Percentiles rank a stretch among this genome's conserved stretches.
Conservation (phyloP, 2,113 vertebrate species). For the Mormyrus iriodes region DNA sequence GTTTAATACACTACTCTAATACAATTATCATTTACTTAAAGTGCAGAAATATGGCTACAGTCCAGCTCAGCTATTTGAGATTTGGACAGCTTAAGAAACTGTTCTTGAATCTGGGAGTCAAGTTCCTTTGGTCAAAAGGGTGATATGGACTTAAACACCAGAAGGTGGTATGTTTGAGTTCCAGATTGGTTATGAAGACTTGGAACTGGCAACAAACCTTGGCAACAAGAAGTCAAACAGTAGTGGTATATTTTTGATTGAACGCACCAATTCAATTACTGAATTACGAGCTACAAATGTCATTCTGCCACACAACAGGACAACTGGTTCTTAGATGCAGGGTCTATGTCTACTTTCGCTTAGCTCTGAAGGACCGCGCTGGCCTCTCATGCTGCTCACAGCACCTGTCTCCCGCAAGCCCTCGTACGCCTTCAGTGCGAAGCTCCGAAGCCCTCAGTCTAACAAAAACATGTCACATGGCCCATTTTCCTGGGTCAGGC, state of each 20-base stretch:
- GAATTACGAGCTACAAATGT: neutral
- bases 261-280: neutral
- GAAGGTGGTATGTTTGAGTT: neutral
- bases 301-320: neutral
- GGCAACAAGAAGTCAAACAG: neutral
- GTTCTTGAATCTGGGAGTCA: neutral
- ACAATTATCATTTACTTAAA: neutral
- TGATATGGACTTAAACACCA: neutral
- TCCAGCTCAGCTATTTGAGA: neutral
- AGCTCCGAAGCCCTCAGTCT: neutral
- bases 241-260: neutral
- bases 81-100: neutral
- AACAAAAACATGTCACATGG: neutral
- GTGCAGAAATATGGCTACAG: neutral
- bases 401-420: neutral
- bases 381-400: neutral
- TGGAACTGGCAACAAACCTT: neutral
- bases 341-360: neutral
- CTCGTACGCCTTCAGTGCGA: neutral
- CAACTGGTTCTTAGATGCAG: neutral
- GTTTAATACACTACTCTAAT: neutral
- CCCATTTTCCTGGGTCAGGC: constrained; percentile 12
- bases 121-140: neutral
- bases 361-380: neutral
- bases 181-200: neutral